Base-by-base conservation (phyloP, 2,113 vertebrate genomes). In the Eulemur macaco region DNA sequence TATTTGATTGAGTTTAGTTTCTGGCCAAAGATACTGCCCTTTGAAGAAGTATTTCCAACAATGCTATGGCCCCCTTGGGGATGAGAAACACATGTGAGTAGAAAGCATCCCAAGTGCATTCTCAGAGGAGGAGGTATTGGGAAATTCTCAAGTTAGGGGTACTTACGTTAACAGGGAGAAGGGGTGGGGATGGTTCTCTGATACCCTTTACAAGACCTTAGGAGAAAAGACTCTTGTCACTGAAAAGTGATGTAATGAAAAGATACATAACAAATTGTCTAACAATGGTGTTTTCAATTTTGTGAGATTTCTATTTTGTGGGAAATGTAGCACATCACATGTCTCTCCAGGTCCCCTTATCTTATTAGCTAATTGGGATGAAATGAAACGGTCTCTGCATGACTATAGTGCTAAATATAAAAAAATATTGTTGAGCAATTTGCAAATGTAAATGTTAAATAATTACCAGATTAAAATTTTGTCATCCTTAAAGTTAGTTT, bases 271-370 rank as follows among this genome's bases (percentile, higher is more conserved):
- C 39, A 54, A 78, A 66, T 21, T 68, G 39, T 39, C 85, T 52
- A 93, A 83, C 27, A 83, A n/a, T 14, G 25, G 18, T 29, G 5
- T 83, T 87, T 96, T 37, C 31, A 90, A 25, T 87, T 78, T 77
- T 69, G 50, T 94, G 66, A n/a, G 11, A 93, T 91, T 95, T 58
- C 27, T 83, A 25, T 87, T 90, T 77, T 86, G 50, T 81, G 52
- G 39, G 11, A 93, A 83, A 29, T 77, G 54, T 7, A 45, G n/a
- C 27, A 54, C 25, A 1, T 21, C 39, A 58, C 34, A 15, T 37
- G 8, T 86, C 14, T 77, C 45, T 82, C 23, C 68, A 58, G 20
- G 66, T 42, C 25, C 25, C 17, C 21, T 77, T 86, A 42, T 69
- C 15, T 86, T 69, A 85, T 45, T 81, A 68, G 13, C 63, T 64